Percentiles rank a stretch among this genome's conserved stretches.
Evolutionary conservation across 2,888 invertebrate species (phyloP).

Genomic region (Pseudococcus jackbeardsleyi): DNA sequence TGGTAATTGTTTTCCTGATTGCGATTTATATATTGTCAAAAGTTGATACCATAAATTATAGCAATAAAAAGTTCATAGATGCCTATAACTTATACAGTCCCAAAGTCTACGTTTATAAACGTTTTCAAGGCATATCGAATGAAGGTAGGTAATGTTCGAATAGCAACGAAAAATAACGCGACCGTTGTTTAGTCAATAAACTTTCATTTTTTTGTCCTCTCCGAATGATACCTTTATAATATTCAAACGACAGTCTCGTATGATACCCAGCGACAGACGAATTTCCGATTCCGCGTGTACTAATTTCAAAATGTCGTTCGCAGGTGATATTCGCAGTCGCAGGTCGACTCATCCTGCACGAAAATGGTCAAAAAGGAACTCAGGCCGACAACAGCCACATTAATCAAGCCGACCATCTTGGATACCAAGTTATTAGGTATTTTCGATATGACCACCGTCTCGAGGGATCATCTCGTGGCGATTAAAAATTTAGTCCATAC

Average conservation of each 20-base stretch:
- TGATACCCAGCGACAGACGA: neutral
- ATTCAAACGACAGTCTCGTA: neutral
- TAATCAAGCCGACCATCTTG: slow-evolving; percentile 59
- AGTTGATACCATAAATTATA: neutral
- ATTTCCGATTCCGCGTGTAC: neutral
- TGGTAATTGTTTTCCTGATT: slow-evolving; percentile 20
- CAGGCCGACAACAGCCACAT: slow-evolving; percentile 62
- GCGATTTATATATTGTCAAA: slow-evolving; percentile 25
- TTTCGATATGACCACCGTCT: slow-evolving; percentile 62
- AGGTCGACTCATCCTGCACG: neutral
- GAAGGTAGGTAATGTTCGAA: slow-evolving; percentile 52
- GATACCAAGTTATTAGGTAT: slow-evolving; percentile 55
- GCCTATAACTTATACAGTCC: neutral
- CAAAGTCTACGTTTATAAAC: neutral
- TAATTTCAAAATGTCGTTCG: slow-evolving; percentile 1
- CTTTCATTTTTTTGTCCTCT: neutral
- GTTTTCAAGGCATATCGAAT: slow-evolving; percentile 13
- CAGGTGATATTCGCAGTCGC: slow-evolving; percentile 6
- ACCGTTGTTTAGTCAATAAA: slow-evolving; percentile 34
- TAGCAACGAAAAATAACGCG: neutral
- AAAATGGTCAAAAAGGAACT: slow-evolving; percentile 58
- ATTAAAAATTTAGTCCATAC: slow-evolving; percentile 61
- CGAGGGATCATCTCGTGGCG: slow-evolving; percentile 53
- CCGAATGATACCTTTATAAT: neutral
- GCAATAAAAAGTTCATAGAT: neutral